Evolutionary conservation across 2,113 vertebrate genomes (phyloP).

Genomic region (Tor tambroides): DNA sequence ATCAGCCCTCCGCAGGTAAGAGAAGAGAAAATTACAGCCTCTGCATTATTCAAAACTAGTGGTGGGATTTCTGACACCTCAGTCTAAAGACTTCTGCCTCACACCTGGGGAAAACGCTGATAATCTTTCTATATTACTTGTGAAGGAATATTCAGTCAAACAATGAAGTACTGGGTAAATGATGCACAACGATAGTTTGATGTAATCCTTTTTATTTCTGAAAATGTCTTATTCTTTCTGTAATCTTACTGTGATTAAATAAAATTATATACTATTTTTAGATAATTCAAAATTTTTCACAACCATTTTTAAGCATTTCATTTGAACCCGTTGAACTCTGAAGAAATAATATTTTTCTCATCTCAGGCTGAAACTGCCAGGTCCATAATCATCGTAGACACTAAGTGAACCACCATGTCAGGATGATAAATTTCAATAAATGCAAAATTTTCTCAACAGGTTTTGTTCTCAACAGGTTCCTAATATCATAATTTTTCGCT

Average conservation of each 20-base stretch:
- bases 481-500: slow-evolving; percentile 21
- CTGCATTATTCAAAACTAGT: slow-evolving; percentile 52
- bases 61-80: slow-evolving; percentile 35
- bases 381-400: not conserved
- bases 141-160: not conserved
- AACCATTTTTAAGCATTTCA: not conserved
- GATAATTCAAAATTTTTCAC: not conserved
- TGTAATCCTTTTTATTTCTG: not conserved
- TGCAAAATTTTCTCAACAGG: not conserved
- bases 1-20: slow-evolving; percentile 65
- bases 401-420: not conserved
- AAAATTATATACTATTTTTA: not conserved
- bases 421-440: not conserved
- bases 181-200: not conserved
- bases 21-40: slow-evolving; percentile 2
- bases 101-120: not conserved
- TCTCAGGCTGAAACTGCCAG: not conserved
- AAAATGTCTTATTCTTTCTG: not conserved
- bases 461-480: slow-evolving; percentile 34
- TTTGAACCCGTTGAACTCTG: not conserved
- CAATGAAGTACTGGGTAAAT: not conserved
- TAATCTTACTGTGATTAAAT: not conserved
- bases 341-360: not conserved
- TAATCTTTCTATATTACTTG: not conserved
- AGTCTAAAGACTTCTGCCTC: not conserved